Percentiles rank a stretch among this genome's conserved stretches.
phyloP scores from a whole-genome alignment of 1,140 invertebrate genomes.

The Rhopalosiphum padi region DNA sequence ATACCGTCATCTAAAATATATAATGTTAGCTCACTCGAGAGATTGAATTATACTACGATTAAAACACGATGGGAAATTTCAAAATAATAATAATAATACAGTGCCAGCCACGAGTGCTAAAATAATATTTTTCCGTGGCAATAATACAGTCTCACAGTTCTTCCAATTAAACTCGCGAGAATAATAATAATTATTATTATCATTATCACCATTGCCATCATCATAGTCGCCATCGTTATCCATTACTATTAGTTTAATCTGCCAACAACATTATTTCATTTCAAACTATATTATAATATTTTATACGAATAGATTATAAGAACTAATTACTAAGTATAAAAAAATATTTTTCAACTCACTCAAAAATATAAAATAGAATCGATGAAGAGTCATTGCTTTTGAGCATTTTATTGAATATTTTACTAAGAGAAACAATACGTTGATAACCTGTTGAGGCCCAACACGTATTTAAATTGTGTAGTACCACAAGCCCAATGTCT shows the following conservation, averaged over 20 bases:
- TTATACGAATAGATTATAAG: neutral
- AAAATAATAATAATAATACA: neutral
- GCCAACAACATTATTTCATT: neutral
- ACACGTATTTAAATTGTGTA: too few species aligned
- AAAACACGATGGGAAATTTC: neutral
- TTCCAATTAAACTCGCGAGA: neutral
- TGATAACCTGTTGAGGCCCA: too few species aligned
- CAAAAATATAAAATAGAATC: neutral
- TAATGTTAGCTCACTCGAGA: neutral
- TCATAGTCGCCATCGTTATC: neutral
- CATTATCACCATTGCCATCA: neutral
- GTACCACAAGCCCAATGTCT: neutral
- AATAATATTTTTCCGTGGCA: neutral
- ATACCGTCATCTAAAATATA: neutral
- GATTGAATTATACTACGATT: neutral
- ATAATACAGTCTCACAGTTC: neutral
- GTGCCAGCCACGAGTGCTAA: neutral
- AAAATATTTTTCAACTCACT: neutral
- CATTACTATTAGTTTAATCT: neutral
- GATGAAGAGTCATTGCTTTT: neutral
- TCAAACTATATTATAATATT: neutral
- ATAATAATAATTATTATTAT: neutral
- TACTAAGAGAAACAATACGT: too few species aligned
- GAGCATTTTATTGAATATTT: neutral
- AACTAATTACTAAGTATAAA: neutral